phyloP scores from a whole-genome alignment of 2,797 vertebrate species.

The Adelosebastes latens region DNA sequence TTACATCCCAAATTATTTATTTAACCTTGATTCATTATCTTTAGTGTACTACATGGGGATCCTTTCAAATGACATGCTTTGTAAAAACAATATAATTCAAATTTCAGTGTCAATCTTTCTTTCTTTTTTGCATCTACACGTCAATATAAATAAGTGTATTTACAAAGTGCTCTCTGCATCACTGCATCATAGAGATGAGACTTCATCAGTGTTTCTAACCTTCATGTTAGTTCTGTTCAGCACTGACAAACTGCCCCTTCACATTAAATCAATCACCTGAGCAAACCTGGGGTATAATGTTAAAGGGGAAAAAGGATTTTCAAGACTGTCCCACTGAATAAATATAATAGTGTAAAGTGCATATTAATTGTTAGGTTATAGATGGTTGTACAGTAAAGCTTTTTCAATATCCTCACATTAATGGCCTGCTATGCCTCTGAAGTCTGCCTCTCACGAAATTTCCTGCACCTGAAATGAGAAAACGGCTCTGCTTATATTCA shows the following conservation, averaged over 20 bases:
- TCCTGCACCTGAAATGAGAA: slow-evolving; percentile 56
- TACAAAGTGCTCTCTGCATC: slow-evolving; percentile 10
- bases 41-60: slow-evolving; percentile 3
- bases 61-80: not conserved
- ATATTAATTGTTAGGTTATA: not conserved
- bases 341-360: slow-evolving; percentile 13
- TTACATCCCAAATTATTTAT: slow-evolving; percentile 36
- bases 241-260: not conserved
- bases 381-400: not conserved
- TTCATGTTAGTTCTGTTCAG: not conserved
- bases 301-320: not conserved
- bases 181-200: not conserved
- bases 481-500: not conserved
- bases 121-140: not conserved
- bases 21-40: slow-evolving; percentile 26
- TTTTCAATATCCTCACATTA: not conserved
- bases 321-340: not conserved
- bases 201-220: not conserved
- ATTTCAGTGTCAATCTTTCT: not conserved
- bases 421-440: slow-evolving; percentile 51
- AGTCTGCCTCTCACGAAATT: slow-evolving; percentile 40
- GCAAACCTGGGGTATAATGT: not conserved
- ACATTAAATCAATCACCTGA: not conserved
- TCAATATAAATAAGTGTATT: slow-evolving; percentile 28
- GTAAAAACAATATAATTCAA: not conserved